These are phyloP conservation scores for Penaeus monodon DNA, from an alignment of 2,888 invertebrate genomes.

Conservation along the genomic window DNA sequence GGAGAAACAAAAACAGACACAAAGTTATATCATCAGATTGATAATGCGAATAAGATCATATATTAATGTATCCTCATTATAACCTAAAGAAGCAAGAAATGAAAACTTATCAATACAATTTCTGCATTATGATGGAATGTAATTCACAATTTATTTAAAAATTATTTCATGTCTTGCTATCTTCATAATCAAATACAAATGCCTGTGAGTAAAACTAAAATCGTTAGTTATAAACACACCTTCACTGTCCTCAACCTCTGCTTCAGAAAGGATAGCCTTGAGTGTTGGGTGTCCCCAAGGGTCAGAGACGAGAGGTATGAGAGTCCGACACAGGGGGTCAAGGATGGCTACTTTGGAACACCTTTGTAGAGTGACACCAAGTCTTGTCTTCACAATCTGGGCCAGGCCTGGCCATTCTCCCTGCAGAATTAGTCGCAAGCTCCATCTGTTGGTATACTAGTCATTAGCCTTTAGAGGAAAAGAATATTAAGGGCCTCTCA, in stretches of 20 bases:
- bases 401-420: slow-evolving; percentile 75
- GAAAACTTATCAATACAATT: no score
- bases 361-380: slow-evolving; percentile 71
- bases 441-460: slow-evolving; percentile 66
- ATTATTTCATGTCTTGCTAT: background rate
- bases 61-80: no score
- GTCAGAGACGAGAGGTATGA: slow-evolving; percentile 74
- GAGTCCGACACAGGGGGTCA: slow-evolving; percentile 72
- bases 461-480: background rate
- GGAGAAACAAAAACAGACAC: no score
- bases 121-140: no score
- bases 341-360: slow-evolving; percentile 70
- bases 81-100: no score
- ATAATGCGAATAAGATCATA: no score
- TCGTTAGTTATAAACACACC: slow-evolving; percentile 67
- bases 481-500: background rate
- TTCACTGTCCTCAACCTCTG: slow-evolving; percentile 71
- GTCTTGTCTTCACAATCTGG: slow-evolving; percentile 71
- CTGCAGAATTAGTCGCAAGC: slow-evolving; percentile 71
- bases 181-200: background rate
- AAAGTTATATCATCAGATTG: no score
- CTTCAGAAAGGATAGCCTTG: slow-evolving; percentile 70
- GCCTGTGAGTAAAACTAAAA: background rate
- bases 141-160: no score
- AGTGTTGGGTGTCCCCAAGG: slow-evolving; percentile 73